A percentile compares a stretch with the other conserved stretches of the same genome.
Conservation (phyloP, 2,888 invertebrate species). For the Pteria penguin region DNA sequence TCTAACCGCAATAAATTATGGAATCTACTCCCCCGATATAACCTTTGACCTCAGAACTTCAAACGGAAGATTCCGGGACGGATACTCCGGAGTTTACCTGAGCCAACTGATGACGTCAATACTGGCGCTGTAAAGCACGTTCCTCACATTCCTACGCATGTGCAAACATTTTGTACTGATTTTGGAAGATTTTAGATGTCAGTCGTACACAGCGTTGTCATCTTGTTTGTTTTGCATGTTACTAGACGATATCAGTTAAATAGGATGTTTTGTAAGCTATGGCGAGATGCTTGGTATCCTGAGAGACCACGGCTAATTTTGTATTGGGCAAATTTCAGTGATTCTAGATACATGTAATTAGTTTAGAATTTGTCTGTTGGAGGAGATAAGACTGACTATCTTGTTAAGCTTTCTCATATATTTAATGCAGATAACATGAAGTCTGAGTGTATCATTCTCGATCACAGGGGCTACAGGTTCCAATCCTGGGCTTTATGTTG, state of each 20-base stretch:
- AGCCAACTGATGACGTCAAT: slow-evolving; percentile 12
- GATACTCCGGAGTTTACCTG: slow-evolving; percentile 10
- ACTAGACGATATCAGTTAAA: background rate
- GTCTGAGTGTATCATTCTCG: background rate
- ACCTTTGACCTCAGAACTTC: slow-evolving; percentile 31
- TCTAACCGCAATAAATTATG: slow-evolving; percentile 22
- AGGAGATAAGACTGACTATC: background rate
- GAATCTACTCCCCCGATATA: slow-evolving; percentile 35
- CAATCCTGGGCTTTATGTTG: background rate
- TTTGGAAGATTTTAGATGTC: slow-evolving; percentile 1
- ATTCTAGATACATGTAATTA: too few species aligned
- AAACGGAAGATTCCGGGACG: slow-evolving; percentile 27
- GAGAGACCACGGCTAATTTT: background rate
- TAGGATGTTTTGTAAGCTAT: background rate
- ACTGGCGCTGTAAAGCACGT: slow-evolving; percentile 5
- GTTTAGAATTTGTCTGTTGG: background rate
- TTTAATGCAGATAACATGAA: background rate
- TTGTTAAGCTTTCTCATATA: background rate
- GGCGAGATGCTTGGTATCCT: background rate
- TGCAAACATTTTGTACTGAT: slow-evolving; percentile 18
- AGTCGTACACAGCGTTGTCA: slow-evolving; percentile 6
- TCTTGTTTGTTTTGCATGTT: slow-evolving; percentile 1
- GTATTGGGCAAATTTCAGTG: too few species aligned
- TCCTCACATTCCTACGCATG: slow-evolving; percentile 24
- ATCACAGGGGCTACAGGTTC: background rate